Evolutionary conservation across 1,140 invertebrate species (phyloP), one percentile per base, ranked within the genome.

Genomic region (Formica selysi): DNA sequence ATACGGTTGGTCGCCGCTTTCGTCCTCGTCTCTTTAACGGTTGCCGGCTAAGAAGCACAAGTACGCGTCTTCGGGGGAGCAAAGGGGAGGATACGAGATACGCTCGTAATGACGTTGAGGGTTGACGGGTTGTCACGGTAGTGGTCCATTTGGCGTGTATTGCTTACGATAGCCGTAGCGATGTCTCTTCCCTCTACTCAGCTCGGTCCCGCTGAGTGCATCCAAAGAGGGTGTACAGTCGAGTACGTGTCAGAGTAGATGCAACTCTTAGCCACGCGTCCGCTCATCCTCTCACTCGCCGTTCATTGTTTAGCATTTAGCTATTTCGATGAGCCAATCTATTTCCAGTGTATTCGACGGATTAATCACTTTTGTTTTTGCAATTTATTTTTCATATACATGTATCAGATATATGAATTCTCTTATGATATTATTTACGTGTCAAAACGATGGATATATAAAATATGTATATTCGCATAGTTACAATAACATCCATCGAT

Each of bases 221-320:
- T 29, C 51, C 48, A 51, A 71, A 86, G 89, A 79, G 88, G 48
- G 83, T 83, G 70, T 51, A 74, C 71, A 57, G 73, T 90, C 78
- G 89, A 88, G 89, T 88, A 83, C 48, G 86, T 67, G 67, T 57
- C 51, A 61, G 64, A 44, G 62, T 51, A 41, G 44, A 74, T 41
- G 86, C 38, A 83, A 70, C 67, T 67, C 68, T 79, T 68, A 86
- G 44, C 57, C 62, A 57, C 67, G 61, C 70, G 44, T 86, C 76
- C 85, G 10, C 62, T 67, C 73, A 61, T 48, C 71, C 79, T 70
- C 76, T 59, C 57, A 19, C 36, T 79, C 54, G 61, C n/a, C 73
- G 71, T 79, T 81, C 79, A 93, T 93, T 93, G 92, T 93, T 92
- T 92, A 90, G 91, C 89, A 91, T 93, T 92, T 92, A 90, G 91